These are phyloP conservation scores for Mustela lutreola DNA, from an alignment of 2,113 vertebrate genomes.

Conservation along the genomic window DNA sequence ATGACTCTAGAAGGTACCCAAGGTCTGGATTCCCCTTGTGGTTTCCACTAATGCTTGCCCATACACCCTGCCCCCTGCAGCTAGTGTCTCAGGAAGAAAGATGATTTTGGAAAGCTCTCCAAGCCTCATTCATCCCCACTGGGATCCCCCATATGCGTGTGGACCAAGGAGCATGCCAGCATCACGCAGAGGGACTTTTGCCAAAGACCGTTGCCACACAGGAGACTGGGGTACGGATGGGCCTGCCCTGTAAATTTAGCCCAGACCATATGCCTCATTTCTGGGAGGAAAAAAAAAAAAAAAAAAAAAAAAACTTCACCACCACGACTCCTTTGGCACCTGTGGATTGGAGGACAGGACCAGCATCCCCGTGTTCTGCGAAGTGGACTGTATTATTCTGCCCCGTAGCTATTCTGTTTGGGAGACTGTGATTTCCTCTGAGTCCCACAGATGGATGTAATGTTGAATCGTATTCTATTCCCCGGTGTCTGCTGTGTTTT, in stretches of 20 bases:
- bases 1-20: background rate
- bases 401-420: background rate
- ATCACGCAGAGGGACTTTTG: background rate
- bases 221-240: background rate
- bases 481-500: background rate
- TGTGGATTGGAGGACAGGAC: accelerated
- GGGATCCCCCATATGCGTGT: too few species aligned
- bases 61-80: background rate
- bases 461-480: background rate
- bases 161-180: background rate
- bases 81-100: background rate
- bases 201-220: background rate
- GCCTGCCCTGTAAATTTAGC: too few species aligned
- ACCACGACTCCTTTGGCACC: background rate
- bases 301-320: background rate
- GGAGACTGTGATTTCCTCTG: background rate
- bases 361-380: accelerated
- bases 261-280: background rate
- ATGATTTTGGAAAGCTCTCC: background rate
- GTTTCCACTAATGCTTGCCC: background rate
- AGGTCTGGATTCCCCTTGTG: background rate
- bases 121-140: background rate
- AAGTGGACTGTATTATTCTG: background rate
- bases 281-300: background rate
- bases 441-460: background rate